Percentiles rank a stretch among this genome's conserved stretches.
Conservation (phyloP, 2,113 vertebrate species). For the Ahaetulla prasina region DNA sequence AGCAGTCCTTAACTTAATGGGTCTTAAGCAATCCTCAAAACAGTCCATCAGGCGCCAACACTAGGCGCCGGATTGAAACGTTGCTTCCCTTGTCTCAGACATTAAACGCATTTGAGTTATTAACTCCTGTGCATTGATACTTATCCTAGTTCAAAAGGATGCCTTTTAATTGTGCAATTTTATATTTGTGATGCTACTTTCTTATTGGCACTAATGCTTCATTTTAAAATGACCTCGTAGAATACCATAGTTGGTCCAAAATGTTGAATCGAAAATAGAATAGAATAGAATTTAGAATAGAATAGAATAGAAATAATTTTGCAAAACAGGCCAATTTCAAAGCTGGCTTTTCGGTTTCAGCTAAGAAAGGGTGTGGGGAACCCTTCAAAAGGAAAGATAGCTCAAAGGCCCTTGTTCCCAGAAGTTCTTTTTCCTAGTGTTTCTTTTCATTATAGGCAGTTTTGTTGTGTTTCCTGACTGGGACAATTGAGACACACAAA, state of each 20-base stretch:
- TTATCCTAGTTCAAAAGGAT: neutral
- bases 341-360: neutral
- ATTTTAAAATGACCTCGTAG: neutral
- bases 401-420: neutral
- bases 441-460: neutral
- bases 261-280: neutral
- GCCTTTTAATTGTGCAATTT: neutral
- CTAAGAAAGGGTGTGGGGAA: neutral
- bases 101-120: neutral
- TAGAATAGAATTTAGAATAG: too few species aligned
- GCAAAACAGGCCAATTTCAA: neutral
- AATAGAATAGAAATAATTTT: too few species aligned
- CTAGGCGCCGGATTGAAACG: neutral
- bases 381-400: neutral
- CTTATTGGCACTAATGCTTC: neutral
- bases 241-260: neutral
- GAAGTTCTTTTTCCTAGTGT: neutral
- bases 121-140: neutral
- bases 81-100: neutral
- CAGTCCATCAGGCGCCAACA: neutral
- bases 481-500: neutral
- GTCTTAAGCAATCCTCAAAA: neutral
- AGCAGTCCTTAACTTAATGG: slow-evolving; percentile 34
- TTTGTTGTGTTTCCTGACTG: neutral
- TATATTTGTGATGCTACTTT: neutral